Base-by-base conservation (phyloP, 2,888 invertebrate genomes). In the Pristionchus arcanus region DNA sequence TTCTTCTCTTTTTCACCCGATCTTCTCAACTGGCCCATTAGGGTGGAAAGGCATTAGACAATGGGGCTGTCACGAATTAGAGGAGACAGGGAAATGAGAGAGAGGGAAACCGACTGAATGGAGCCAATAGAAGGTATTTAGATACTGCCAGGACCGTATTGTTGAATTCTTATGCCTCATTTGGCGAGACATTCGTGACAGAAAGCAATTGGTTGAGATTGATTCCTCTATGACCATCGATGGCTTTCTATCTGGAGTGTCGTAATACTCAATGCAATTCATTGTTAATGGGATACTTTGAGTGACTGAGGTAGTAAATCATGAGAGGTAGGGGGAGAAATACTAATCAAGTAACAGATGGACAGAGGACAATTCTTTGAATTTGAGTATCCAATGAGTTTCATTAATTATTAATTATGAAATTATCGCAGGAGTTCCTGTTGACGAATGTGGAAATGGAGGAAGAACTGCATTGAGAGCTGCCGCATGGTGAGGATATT, bases 401-500 rank as follows among this genome's bases (percentile, higher is more conserved):
- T 15, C 19, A 34, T 71, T 71, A 71, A 34, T 71, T 71, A 71
- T 71, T 71, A 16, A 34, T 34, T 31, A 31, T 34, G 71, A 11
- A 31, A 63, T 19, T 7, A 25, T 28, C 90, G 63, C 81, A 91
- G 91, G 91, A n/a, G 87, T 90, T 55, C 81, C 91, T 81, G 93
- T 93, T 31, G 92, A 93, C 71, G 92, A 92, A 63, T 91, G 92
- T 85, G 93, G 92, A 7, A 91, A 91, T 21, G 91, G 92, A 31
- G 92, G 92, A 53, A 83, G 93, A 19, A 93, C 93, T 16, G 93
- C 93, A n/a, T 90, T 93, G 0, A 90, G 93, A 87, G 93, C 92
- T 16, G 92, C 93, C 28, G 92, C 93, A 28, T 92, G 92, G 92
- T 92, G 25, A 63, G 91, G 3, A 15, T 19, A 21, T 31, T 63